Evolutionary conservation across 2,113 vertebrate genomes (phyloP).

Genomic region (Lanius ludovicianus): DNA sequence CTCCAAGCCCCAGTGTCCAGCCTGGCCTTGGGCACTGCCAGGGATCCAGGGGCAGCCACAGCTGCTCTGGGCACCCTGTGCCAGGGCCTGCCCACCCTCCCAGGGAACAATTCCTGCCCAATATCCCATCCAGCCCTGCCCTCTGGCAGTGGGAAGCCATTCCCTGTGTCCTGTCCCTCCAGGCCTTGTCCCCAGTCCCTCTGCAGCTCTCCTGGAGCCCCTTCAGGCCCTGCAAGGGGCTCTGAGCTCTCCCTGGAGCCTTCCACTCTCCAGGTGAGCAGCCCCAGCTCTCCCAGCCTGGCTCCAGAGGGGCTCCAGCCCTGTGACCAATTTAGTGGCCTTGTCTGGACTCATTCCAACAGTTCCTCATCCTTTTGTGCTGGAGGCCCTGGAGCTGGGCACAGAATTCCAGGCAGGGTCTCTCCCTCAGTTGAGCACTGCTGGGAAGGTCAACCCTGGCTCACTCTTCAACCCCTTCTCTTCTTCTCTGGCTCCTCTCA

Average conservation of each 20-base stretch:
- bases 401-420: background rate
- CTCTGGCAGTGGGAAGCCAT: background rate
- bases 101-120: background rate
- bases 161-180: background rate
- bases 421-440: background rate
- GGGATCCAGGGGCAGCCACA: background rate
- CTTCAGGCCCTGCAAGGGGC: background rate
- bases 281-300: background rate
- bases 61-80: background rate
- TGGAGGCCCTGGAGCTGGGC: background rate
- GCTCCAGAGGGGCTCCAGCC: background rate
- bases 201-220: background rate
- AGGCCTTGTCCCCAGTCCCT: background rate
- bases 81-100: background rate
- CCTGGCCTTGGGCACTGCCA: background rate
- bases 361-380: background rate
- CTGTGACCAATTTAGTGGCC: background rate
- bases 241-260: background rate
- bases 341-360: background rate
- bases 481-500: background rate
- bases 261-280: background rate
- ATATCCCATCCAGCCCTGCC: background rate
- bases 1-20: background rate
- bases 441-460: background rate
- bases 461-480: background rate